Percentiles rank a stretch among this genome's conserved stretches.
Conservation (phyloP, 1,140 invertebrate species). For the Drosophila subpulchrella region DNA sequence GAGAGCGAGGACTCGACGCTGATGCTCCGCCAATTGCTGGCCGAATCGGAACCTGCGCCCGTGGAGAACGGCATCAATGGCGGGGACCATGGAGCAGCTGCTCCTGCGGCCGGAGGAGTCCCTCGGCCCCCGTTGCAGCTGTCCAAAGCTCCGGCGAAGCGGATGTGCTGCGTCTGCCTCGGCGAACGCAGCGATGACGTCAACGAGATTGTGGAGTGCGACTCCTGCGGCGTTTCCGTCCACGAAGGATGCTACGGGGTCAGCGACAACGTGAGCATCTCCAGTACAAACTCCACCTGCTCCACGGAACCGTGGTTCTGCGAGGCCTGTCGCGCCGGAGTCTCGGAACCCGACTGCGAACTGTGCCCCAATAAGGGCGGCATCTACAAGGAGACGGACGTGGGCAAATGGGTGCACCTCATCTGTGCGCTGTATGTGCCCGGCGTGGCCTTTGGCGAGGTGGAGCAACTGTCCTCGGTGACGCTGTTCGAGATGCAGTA, state of each 20-base stretch:
- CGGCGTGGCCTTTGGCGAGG: conserved; percentile 98
- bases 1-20: conserved; percentile 68
- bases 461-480: conserved; percentile 92
- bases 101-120: neutral
- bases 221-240: conserved; percentile 97
- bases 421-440: conserved; percentile 98
- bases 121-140: conserved; percentile 23
- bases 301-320: conserved; percentile 99
- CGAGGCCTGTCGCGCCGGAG: conserved; percentile 97
- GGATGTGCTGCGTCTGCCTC: conserved; percentile 97
- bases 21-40: conserved; percentile 77
- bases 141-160: conserved; percentile 59
- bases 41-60: conserved; percentile 24
- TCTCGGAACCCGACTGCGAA: conserved; percentile 93
- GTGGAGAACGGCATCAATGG: conserved; percentile 34
- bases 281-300: conserved; percentile 94
- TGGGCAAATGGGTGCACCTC: conserved; percentile 98
- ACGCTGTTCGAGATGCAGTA: conserved; percentile 98
- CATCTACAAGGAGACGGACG: conserved; percentile 98
- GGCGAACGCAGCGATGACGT: conserved; percentile 96
- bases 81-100: conserved; percentile 1
- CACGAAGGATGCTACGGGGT: conserved; percentile 99
- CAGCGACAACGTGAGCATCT: conserved; percentile 95
- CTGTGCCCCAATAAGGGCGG: conserved; percentile 95
- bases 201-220: conserved; percentile 98